Conservation (phyloP, 2,888 invertebrate species). For the Mesorhabditis spiculigera region DNA sequence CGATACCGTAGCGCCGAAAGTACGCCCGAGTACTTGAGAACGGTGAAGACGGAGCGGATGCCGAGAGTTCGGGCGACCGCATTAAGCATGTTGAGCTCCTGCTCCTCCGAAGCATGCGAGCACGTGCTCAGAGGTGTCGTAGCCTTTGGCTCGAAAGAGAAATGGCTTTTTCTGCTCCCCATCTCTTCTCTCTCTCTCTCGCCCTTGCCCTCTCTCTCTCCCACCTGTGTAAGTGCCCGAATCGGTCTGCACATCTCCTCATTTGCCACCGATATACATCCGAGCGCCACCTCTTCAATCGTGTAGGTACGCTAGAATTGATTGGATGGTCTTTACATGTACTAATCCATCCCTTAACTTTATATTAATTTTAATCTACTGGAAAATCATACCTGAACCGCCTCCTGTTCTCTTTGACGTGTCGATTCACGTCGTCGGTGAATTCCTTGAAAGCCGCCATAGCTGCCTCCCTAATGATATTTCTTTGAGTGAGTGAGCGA, state of each 20-base stretch:
- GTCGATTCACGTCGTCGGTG: slow-evolving; percentile 40
- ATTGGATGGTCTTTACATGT: too few relatives aligned
- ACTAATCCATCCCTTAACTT: too few relatives aligned
- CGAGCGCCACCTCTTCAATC: slow-evolving; percentile 86
- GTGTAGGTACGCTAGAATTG: slow-evolving; percentile 60
- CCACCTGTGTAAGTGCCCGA: slow-evolving; percentile 71
- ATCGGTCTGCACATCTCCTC: slow-evolving; percentile 99
- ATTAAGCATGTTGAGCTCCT: slow-evolving; percentile 96
- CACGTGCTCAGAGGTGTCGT: slow-evolving; percentile 86
- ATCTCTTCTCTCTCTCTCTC: too few relatives aligned
- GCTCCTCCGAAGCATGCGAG: slow-evolving; percentile 97
- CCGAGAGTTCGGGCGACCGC: slow-evolving; percentile 78
- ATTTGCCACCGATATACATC: slow-evolving; percentile 91
- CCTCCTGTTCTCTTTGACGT: slow-evolving; percentile 21
- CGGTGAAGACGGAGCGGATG: slow-evolving; percentile 66
- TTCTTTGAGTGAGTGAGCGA: not conserved
- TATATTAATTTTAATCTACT: not conserved
- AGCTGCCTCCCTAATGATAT: slow-evolving; percentile 33
- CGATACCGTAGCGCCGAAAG: slow-evolving; percentile 97
- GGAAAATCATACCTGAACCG: slow-evolving; percentile 2
- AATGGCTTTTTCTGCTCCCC: too few relatives aligned
- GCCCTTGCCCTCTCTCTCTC: not conserved
- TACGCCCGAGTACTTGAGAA: slow-evolving; percentile 91
- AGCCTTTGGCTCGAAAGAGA: slow-evolving; percentile 74
- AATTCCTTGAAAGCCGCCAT: slow-evolving; percentile 35